Evolutionary conservation across 2,113 vertebrate species (phyloP).

Genomic region (Verasper variegatus): DNA sequence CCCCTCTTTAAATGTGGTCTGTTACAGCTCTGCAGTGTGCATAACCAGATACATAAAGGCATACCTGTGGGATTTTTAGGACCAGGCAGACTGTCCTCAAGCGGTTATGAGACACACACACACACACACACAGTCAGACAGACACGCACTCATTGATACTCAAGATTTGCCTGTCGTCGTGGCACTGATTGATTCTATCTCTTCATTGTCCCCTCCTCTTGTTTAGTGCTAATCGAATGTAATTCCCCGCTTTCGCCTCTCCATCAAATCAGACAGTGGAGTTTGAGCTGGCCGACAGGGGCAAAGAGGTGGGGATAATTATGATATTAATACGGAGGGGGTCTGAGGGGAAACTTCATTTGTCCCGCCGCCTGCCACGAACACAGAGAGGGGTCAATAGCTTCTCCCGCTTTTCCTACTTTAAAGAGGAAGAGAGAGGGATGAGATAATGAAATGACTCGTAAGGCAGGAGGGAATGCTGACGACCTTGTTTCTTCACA

Average conservation of each 20-base stretch:
- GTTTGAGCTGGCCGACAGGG: slow-evolving; percentile 69
- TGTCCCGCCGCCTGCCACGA: slow-evolving; percentile 77
- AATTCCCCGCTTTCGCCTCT: slow-evolving; percentile 80
- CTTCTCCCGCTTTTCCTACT: slow-evolving; percentile 71
- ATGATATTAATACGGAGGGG: slow-evolving; percentile 83
- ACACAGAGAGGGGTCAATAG: slow-evolving; percentile 82
- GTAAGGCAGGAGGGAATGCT: slow-evolving; percentile 80
- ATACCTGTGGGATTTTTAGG: no score
- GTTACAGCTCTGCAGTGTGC: slow-evolving; percentile 4
- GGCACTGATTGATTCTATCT: slow-evolving; percentile 80
- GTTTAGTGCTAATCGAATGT: slow-evolving; percentile 85
- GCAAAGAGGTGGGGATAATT: slow-evolving; percentile 80
- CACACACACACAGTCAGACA: background rate
- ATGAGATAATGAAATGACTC: slow-evolving; percentile 84
- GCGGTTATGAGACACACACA: slow-evolving; percentile 8
- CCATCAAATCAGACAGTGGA: slow-evolving; percentile 77
- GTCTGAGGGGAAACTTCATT: slow-evolving; percentile 81
- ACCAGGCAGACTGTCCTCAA: background rate
- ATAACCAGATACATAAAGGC: background rate
- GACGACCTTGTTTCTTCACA: slow-evolving; percentile 83
- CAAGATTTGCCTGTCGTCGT: slow-evolving; percentile 52
- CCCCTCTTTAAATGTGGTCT: slow-evolving; percentile 6
- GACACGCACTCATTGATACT: slow-evolving; percentile 38
- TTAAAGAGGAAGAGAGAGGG: slow-evolving; percentile 72
- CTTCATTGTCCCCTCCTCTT: slow-evolving; percentile 78